These are phyloP conservation scores for Drosophila subquinaria DNA, from an alignment of 2,888 invertebrate species.

Conservation along the genomic window DNA sequence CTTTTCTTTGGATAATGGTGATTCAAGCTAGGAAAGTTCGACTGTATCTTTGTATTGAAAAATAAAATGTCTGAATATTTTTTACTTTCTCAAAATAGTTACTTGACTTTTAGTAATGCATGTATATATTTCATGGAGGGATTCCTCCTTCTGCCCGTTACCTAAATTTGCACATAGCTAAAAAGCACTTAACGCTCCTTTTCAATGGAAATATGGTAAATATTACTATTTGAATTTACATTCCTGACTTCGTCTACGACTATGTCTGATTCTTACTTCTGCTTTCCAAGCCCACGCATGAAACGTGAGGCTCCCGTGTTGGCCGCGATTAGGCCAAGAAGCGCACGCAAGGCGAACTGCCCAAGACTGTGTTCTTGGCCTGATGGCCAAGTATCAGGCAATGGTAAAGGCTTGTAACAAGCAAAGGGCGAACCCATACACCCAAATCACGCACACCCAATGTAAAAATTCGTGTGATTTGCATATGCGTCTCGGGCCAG, in stretches of 20 bases:
- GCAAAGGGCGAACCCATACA: conserved; percentile 52
- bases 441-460: conserved; percentile 55
- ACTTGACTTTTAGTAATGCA: no score
- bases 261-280: background rate
- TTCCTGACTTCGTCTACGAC: background rate
- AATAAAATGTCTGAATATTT: no score
- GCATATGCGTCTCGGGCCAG: conserved; percentile 48
- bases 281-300: conserved; percentile 3
- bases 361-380: conserved; percentile 12
- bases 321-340: conserved; percentile 50
- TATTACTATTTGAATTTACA: background rate
- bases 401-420: conserved; percentile 49
- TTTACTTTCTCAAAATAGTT: no score
- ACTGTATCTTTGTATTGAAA: no score
- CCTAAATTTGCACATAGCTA: background rate
- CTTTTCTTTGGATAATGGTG: no score
- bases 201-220: background rate
- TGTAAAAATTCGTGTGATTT: conserved; percentile 44
- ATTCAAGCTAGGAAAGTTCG: no score
- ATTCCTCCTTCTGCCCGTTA: background rate
- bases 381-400: conserved; percentile 56
- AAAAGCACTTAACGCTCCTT: background rate
- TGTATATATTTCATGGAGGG: background rate
- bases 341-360: conserved; percentile 55
- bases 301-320: conserved; percentile 60